These are phyloP conservation scores for Brachymystax lenok DNA, from an alignment of 2,797 vertebrate genomes.

Conservation along the genomic window DNA sequence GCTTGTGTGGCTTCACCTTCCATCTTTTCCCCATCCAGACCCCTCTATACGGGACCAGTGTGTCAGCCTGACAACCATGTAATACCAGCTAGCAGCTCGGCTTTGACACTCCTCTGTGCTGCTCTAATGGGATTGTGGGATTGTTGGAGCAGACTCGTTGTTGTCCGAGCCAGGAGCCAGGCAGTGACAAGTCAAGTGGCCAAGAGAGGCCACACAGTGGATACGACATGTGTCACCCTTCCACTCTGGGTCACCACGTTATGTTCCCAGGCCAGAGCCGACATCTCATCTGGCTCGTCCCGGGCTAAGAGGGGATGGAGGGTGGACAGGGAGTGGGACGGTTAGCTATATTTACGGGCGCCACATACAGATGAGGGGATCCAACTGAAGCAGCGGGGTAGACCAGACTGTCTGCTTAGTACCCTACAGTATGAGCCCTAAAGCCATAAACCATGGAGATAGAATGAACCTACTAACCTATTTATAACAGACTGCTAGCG, in stretches of 20 bases:
- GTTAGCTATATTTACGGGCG: constrained; percentile 34
- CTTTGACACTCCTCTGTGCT: constrained; percentile 37
- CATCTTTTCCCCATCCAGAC: constrained; percentile 9
- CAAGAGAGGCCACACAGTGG: constrained; percentile 15
- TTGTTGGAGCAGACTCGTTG: not conserved
- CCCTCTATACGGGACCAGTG: constrained; percentile 9
- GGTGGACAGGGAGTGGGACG: not conserved
- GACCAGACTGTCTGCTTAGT: not conserved
- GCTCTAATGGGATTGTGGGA: constrained; percentile 60
- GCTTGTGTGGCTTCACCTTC: constrained; percentile 35
- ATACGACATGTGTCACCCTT: not conserved
- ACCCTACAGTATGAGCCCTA: not conserved
- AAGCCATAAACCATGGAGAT: not conserved
- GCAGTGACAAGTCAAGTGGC: not conserved
- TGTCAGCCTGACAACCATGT: constrained; percentile 50
- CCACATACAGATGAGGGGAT: constrained; percentile 12
- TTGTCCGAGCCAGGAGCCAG: not conserved
- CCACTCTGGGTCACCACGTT: not conserved
- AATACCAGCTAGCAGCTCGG: constrained; percentile 44
- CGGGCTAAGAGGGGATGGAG: constrained; percentile 10
- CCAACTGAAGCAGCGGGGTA: not conserved
- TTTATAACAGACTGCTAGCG: not conserved
- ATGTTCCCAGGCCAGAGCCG: not conserved
- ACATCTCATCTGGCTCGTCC: constrained; percentile 28
- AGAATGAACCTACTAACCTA: not conserved